Base-by-base conservation (phyloP, 2,888 invertebrate genomes). In the Morpho deidamia region DNA sequence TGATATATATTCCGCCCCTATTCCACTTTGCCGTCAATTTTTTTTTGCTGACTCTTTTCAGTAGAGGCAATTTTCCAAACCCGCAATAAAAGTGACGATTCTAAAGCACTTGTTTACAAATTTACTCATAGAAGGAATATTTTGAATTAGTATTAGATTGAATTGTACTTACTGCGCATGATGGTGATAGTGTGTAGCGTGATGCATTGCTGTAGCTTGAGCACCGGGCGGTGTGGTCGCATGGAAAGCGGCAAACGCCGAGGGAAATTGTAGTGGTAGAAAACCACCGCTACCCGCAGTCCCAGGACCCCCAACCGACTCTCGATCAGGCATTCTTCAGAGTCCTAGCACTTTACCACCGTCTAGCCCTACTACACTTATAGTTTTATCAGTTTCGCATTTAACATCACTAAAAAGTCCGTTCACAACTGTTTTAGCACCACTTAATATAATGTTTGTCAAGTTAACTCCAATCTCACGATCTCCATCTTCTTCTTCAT, bases 221-320 rank as follows among this genome's bases (percentile, higher is more conserved):
- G 92, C 86, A 67, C 94, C 88, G 71, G 91, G 84, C 85, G 91
- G 81, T 88, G 91, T 80, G 14, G 91, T 91, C 64, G 92, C 92
- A 74, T 94, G 91, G 76, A 92, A 92, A 41, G 92, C 91, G 55
- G 92, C 91, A 67, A 90, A 91, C 51, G 90, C 91, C 64, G 91
- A 91, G 44, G 91, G 90, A 69, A 91, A 90, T 76, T 90, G 91
- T 65, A 90, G 81, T 67, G 91, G 90, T 81, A 92, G 76, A 79
- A 91, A 91, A 78, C 91, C 76, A 80, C 90, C 76, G 76, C 91
- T 77, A 61, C 91, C 91, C 67, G 91, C 83, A 71, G 87, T 91
- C 70, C 90, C 91, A 58, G 91, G 88, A 61, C 90, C 91, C 54
- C 91, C 91, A 61, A 87, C 86, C 69, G 87, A 80, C 76, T 90